These are phyloP conservation scores for Pterobdella sp. DNA, from an alignment of 2,888 invertebrate species.

Conservation along the genomic window DNA sequence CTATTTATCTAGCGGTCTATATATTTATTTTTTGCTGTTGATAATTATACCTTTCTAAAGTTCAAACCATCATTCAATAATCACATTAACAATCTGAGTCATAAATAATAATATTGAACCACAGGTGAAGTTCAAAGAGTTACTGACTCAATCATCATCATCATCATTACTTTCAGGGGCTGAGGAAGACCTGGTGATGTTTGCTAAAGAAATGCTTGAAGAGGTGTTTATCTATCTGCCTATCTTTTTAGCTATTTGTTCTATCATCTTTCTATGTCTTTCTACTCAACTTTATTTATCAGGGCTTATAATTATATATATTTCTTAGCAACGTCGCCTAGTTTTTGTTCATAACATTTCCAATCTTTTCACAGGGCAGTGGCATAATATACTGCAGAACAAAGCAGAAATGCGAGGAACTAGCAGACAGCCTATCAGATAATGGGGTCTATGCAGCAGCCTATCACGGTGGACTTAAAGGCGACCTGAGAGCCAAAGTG, in stretches of 20 bases:
- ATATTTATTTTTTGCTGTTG: background rate
- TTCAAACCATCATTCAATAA: background rate
- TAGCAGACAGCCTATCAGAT: slow-evolving; percentile 68
- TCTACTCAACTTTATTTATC: background rate
- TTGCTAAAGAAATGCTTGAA: slow-evolving; percentile 43
- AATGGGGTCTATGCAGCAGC: slow-evolving; percentile 63
- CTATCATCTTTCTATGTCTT: background rate
- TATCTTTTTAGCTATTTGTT: background rate
- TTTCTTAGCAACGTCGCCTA: background rate
- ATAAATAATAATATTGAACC: background rate
- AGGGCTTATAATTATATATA: background rate
- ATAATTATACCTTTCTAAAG: background rate
- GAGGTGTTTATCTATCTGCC: slow-evolving; percentile 25
- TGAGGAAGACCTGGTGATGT: slow-evolving; percentile 63
- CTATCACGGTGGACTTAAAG: slow-evolving; percentile 70
- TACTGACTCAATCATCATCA: slow-evolving; percentile 50
- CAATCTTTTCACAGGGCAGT: slow-evolving; percentile 58
- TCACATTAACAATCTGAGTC: no score
- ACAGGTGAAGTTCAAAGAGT: slow-evolving; percentile 66
- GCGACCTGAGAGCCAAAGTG: slow-evolving; percentile 58
- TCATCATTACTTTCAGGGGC: slow-evolving; percentile 58
- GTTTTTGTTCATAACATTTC: slow-evolving; percentile 37
- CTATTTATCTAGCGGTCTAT: no score
- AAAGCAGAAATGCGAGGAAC: slow-evolving; percentile 75
- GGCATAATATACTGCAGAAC: slow-evolving; percentile 93